Conservation (phyloP, 37 sponge, comb jelly and placozoan genomes). For the Hexactinellida sp. region DNA sequence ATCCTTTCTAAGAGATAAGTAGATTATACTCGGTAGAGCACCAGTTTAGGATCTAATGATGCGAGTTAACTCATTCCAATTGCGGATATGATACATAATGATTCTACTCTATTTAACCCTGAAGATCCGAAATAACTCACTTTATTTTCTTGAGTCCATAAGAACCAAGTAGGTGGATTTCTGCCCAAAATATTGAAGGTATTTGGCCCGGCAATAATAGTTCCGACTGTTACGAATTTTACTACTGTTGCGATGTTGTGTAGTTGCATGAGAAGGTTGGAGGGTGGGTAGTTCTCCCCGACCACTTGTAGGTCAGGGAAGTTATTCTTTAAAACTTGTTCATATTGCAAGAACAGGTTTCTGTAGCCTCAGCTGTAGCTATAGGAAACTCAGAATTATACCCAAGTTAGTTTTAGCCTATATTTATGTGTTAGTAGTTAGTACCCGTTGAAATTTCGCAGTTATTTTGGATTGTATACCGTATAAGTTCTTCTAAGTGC, state of each 20-base stretch:
- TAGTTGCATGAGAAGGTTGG: constrained; percentile 25
- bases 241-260: constrained; percentile 33
- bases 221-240: constrained; percentile 31
- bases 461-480: too few relatives aligned
- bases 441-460: too few relatives aligned
- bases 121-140: constrained; percentile 24
- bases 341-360: constrained; percentile 74
- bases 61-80: background rate
- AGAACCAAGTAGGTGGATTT: constrained; percentile 38
- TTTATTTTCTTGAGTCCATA: constrained; percentile 71
- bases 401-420: too few relatives aligned
- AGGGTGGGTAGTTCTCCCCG: constrained; percentile 70
- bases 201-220: constrained; percentile 29
- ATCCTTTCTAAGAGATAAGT: background rate
- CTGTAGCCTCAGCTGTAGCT: constrained; percentile 79
- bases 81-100: background rate
- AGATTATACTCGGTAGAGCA: background rate
- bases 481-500: too few relatives aligned
- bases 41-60: background rate
- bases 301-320: constrained; percentile 52
- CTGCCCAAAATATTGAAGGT: constrained; percentile 31
- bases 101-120: background rate
- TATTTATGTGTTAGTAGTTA: too few relatives aligned
- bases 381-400: background rate
- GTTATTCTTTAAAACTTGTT: constrained; percentile 39